Base-by-base conservation (phyloP, 1,140 invertebrate species). In the Vanessa tameamea region DNA sequence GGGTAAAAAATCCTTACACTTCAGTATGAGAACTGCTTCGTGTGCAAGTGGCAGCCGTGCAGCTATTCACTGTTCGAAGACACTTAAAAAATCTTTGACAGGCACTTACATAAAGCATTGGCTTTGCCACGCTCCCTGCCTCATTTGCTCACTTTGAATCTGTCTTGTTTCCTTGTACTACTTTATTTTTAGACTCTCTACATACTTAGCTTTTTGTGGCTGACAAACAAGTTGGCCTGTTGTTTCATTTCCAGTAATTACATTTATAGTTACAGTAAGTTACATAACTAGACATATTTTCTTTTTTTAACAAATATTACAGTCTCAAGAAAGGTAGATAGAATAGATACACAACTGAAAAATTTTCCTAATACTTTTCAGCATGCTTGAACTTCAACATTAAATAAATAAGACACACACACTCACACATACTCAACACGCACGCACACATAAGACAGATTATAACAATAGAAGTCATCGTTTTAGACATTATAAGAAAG, bases 41-140 rank as follows among this genome's bases (percentile, higher is more conserved):
- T 89, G 87, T 85, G 82, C 80, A 89, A 90, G 87, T 87, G 87
- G 78, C 82, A 68, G 72, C 72, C 74, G 76, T 79, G 72, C 78
- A 77, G 70, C 80, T 78, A 81, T 84, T 86, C 82, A 83, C 68
- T 79, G 71, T 82, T 86, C 87, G 81, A 88, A 85, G 80, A 79
- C 82, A 82, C 88, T 90, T 85, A 75, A 87, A 83, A 82, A 85
- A 85, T 88, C 87, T 90, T 90, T 87, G 82, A 89, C 86, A 86
- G 80, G 79, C 80, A 83, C 78, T 81, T 78, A 47, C 66, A 47
- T 63, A 61, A 64, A 78, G 75, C 74, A 77, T 71, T 76, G 74
- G 72, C 73, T 80, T 72, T 75, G 64, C 74, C 66, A 66, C 57
- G 68, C 55, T 69, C 76, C 69, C 59, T 66, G 66, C 69, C 57